Base-by-base conservation (phyloP, 2,888 invertebrate genomes). In the Nemoura dubitans region DNA sequence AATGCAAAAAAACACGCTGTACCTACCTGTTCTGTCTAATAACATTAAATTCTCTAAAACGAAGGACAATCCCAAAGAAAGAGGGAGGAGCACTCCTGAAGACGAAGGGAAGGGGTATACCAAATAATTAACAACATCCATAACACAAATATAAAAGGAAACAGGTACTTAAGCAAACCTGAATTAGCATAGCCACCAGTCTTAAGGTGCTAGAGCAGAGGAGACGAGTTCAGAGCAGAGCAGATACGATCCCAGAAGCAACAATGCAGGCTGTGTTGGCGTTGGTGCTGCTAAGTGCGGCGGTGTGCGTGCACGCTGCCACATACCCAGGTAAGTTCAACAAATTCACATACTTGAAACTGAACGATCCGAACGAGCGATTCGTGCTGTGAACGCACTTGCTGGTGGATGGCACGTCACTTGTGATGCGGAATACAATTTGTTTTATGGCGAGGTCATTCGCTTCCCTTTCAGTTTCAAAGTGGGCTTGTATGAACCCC, bases 161-260 rank as follows among this genome's bases (percentile, higher is more conserved):
- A 81, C 81, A 27, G 81, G 81, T 81, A 28, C 6, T 26, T 78
- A 78, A n/a, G 30, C 29, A 14, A 30, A 78, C 26, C 81, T 29
- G 81, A 81, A 28, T 81, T 81, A 28, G 81, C 81, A 81, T 81
- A 30, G 81, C 78, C 28, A 27, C 78, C 16, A 27, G 78, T 78
- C 28, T 14, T 26, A 7, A 21, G 2, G 27, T 26, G 10, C 25
- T 6, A 78, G 10, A 36, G n/a, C 27, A 78, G 78, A 78, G 26
- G 16, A 10, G 36, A 36, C 36, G 36, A 36, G 36, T 36, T n/a
- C n/a, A 36, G 36, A 36, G 36, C 36, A 36, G 36, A 10, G 36
- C 36, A 36, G 36, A 36, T 36, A 36, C 36, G 36, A 36, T 36
- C 10, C 36, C 3, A 36, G 10, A 10, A 27, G 26, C 28, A 28